Conservation (phyloP, 2,797 vertebrate species). For the Lepilemur ruficaudatus region DNA sequence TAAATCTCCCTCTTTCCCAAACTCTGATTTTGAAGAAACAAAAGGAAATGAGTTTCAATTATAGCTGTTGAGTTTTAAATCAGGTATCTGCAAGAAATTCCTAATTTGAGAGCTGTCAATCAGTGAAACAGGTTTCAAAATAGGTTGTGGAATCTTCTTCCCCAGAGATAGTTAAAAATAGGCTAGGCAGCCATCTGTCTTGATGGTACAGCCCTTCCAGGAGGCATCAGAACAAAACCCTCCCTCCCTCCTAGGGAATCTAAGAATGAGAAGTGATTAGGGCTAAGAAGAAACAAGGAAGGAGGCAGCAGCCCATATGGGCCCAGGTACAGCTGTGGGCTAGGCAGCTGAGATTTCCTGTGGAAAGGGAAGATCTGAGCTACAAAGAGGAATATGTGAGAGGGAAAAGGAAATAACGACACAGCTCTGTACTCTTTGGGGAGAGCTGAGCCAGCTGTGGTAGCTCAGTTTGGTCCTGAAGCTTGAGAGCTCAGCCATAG, state of each 20-base stretch:
- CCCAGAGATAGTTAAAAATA: slow-evolving; percentile 70
- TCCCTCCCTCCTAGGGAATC: background rate
- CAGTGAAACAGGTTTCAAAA: slow-evolving; percentile 68
- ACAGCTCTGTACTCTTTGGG: background rate
- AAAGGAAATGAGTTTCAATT: slow-evolving; percentile 43
- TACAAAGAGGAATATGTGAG: background rate
- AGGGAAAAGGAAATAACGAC: slow-evolving; percentile 53
- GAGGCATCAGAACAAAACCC: slow-evolving; percentile 54
- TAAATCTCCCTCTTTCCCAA: slow-evolving; percentile 1
- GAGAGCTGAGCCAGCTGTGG: background rate
- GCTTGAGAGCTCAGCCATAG: background rate
- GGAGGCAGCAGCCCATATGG: background rate
- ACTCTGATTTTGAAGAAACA: slow-evolving; percentile 43
- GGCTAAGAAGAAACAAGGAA: background rate
- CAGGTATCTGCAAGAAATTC: slow-evolving; percentile 53
- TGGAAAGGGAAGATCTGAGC: background rate
- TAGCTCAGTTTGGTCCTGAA: background rate
- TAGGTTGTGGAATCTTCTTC: slow-evolving; percentile 63
- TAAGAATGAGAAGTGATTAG: slow-evolving; percentile 17
- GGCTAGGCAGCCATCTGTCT: slow-evolving; percentile 61
- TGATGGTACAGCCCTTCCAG: background rate
- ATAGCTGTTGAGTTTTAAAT: slow-evolving; percentile 38
- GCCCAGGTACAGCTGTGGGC: background rate
- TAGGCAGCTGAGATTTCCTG: background rate
- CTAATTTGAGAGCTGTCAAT: slow-evolving; percentile 68